These are phyloP conservation scores for Melangyna quadrimaculata DNA, from an alignment of 2,888 invertebrate species.

Conservation along the genomic window DNA sequence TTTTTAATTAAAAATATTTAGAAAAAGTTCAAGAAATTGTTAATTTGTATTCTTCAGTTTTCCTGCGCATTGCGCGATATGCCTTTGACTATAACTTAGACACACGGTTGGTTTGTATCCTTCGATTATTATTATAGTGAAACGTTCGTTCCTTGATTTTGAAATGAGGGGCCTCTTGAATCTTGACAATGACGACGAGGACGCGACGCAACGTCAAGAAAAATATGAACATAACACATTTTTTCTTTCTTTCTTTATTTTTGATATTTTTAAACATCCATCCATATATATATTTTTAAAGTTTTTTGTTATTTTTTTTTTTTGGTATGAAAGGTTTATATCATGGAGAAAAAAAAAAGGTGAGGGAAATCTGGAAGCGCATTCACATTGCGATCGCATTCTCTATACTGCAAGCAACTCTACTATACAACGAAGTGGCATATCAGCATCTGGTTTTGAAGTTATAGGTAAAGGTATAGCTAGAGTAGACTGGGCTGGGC, in stretches of 20 bases:
- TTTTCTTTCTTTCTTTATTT: slow-evolving; percentile 18
- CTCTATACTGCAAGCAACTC: slow-evolving; percentile 27
- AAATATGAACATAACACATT: slow-evolving; percentile 62
- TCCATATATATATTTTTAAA: not conserved
- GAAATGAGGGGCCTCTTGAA: slow-evolving; percentile 42
- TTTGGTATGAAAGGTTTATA: slow-evolving; percentile 24
- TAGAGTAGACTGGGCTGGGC: not conserved
- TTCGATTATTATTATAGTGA: slow-evolving; percentile 4
- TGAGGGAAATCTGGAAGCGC: slow-evolving; percentile 54
- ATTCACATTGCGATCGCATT: slow-evolving; percentile 64
- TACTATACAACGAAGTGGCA: slow-evolving; percentile 2
- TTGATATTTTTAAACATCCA: slow-evolving; percentile 22
- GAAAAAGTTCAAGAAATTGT: no score
- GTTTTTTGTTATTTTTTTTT: not conserved
- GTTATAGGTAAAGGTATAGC: not conserved
- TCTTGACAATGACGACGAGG: slow-evolving; percentile 43
- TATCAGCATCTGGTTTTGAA: slow-evolving; percentile 9
- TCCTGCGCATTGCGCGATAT: not conserved
- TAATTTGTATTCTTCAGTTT: not conserved
- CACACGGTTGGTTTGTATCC: slow-evolving; percentile 31
- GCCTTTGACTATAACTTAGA: not conserved
- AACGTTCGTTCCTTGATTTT: slow-evolving; percentile 35
- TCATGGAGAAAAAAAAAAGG: not conserved
- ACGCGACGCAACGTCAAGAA: slow-evolving; percentile 60
- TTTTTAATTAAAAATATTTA: no score